Evolutionary conservation across 2,113 vertebrate species (phyloP).

Genomic region (Ailuropoda melanoleuca): DNA sequence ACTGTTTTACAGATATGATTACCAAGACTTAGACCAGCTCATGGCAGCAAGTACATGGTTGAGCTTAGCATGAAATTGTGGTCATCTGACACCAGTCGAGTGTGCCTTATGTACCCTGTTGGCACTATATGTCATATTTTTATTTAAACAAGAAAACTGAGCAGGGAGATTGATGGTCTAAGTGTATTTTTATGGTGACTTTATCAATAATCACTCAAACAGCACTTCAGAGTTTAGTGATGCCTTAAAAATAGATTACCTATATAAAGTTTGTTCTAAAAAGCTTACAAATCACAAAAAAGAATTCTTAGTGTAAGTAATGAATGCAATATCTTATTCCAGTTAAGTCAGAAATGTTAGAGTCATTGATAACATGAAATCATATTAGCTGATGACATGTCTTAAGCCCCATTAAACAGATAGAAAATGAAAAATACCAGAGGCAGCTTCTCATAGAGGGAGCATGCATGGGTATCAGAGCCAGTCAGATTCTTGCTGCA

Average conservation of each 20-base stretch:
- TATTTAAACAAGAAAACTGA: conserved; percentile 43
- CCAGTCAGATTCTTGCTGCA: neutral
- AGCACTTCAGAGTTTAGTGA: conserved; percentile 10
- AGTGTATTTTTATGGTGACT: conserved; percentile 43
- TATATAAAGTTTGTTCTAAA: conserved; percentile 20
- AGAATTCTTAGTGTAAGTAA: neutral
- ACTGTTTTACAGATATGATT: neutral
- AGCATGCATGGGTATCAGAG: neutral
- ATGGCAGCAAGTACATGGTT: neutral
- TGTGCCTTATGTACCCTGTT: neutral
- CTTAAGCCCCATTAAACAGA: neutral
- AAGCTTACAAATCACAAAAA: conserved; percentile 32
- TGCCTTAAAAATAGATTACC: conserved; percentile 42
- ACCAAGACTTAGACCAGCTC: neutral
- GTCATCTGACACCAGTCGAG: neutral
- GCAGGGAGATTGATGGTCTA: conserved; percentile 33
- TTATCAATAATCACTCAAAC: conserved; percentile 45
- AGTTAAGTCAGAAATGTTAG: conserved; percentile 21
- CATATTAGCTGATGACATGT: neutral
- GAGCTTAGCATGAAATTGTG: neutral
- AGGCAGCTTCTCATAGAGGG: neutral
- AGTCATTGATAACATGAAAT: neutral
- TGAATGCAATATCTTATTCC: neutral
- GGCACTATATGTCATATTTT: neutral
- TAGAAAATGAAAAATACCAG: neutral